phyloP scores from a whole-genome alignment of 1,140 invertebrate genomes.

The Philopotamus ludificatus region DNA sequence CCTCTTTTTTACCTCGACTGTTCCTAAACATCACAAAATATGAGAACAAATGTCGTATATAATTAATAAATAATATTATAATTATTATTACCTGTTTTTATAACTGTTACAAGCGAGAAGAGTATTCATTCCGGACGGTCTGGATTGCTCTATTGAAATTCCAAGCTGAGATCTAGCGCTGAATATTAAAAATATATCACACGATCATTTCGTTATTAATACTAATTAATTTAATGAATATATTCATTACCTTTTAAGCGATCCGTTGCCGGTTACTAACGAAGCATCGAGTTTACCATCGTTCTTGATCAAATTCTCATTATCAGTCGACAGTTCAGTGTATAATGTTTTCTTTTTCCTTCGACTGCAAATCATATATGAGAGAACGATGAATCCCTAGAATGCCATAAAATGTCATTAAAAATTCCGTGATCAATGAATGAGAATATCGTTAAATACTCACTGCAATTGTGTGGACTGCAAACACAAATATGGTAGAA shows the following conservation, averaged over 20 bases:
- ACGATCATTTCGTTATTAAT: slow-evolving; percentile 8
- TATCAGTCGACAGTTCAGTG: slow-evolving; percentile 7
- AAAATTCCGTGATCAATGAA: too few species aligned
- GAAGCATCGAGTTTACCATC: slow-evolving; percentile 24
- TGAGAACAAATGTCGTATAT: too few species aligned
- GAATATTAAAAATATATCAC: slow-evolving; percentile 27
- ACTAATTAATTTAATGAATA: background rate
- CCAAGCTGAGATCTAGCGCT: slow-evolving; percentile 48
- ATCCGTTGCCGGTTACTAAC: slow-evolving; percentile 28
- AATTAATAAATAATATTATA: too few species aligned
- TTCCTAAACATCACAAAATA: slow-evolving; percentile 14
- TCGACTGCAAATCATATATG: slow-evolving; percentile 23
- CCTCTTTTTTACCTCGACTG: slow-evolving; percentile 11
- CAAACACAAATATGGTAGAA: slow-evolving; percentile 71
- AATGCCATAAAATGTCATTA: too few species aligned
- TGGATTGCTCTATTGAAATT: slow-evolving; percentile 59
- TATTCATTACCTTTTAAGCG: slow-evolving; percentile 30
- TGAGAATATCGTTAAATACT: too few species aligned
- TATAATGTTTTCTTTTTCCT: slow-evolving; percentile 7
- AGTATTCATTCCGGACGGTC: slow-evolving; percentile 68
- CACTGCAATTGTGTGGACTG: slow-evolving; percentile 66
- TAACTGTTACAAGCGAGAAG: slow-evolving; percentile 74
- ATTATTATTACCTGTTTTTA: slow-evolving; percentile 65
- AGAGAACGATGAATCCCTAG: slow-evolving; percentile 31
- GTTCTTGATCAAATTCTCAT: slow-evolving; percentile 11